Conservation (phyloP, 1,140 invertebrate species). For the Drosophila lacertosa region DNA sequence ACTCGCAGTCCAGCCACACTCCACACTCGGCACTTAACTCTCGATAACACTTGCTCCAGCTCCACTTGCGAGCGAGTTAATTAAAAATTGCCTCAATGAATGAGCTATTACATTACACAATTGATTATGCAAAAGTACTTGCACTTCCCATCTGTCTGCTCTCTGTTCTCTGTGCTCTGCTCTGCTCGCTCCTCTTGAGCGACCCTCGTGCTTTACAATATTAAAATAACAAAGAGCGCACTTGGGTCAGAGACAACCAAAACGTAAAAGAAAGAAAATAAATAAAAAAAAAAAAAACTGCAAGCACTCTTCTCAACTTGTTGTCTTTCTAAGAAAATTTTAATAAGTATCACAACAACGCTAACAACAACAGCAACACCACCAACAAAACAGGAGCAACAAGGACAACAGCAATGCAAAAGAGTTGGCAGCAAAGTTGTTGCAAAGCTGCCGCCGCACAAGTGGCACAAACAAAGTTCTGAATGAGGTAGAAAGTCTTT, state of each 20-base stretch:
- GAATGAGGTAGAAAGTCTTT: conserved; percentile 43
- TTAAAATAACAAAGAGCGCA: conserved; percentile 54
- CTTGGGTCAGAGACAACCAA: conserved; percentile 39
- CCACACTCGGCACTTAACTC: conserved; percentile 4
- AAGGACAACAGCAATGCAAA: conserved; percentile 28
- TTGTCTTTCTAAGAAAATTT: conserved; percentile 52
- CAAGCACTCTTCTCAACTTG: conserved; percentile 33
- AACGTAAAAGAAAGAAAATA: not conserved
- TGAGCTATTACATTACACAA: conserved; percentile 56
- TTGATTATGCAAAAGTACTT: conserved; percentile 53
- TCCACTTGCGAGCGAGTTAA: conserved; percentile 38
- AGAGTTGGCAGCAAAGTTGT: conserved; percentile 48
- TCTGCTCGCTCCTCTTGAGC: not conserved
- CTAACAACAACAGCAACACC: conserved; percentile 3
- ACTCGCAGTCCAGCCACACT: not conserved
- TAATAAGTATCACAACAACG: conserved; percentile 49
- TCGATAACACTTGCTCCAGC: not conserved
- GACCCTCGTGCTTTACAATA: conserved; percentile 21
- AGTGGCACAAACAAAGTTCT: conserved; percentile 53
- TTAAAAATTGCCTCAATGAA: conserved; percentile 53
- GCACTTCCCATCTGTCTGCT: conserved; percentile 15
- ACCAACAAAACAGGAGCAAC: conserved; percentile 16
- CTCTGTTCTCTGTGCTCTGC: too few species aligned
- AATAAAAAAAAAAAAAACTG: conserved; percentile 24
- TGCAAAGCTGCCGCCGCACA: conserved; percentile 49